A percentile compares a stretch with the other conserved stretches of the same genome.
Conservation (phyloP, 1,140 invertebrate species). For the Drosophila lowei region DNA sequence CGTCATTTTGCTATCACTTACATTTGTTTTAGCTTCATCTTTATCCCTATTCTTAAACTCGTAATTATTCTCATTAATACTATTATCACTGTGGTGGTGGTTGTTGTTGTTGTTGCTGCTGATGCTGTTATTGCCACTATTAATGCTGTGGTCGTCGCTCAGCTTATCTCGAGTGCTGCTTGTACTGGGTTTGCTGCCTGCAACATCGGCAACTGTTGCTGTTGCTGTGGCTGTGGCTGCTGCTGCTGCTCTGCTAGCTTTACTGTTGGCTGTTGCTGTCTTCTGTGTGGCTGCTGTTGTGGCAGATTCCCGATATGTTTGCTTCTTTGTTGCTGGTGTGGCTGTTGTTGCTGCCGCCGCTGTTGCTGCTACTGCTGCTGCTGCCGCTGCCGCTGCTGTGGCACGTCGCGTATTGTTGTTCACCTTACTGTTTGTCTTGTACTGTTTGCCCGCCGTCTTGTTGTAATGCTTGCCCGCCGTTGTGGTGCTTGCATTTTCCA, state of each 20-base stretch:
- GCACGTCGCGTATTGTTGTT: constrained; percentile 65
- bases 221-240: constrained; percentile 30
- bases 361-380: constrained; percentile 38
- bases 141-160: constrained; percentile 38
- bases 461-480: constrained; percentile 67
- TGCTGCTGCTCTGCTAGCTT: constrained; percentile 49
- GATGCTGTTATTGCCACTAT: constrained; percentile 22
- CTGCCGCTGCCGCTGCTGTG: constrained; percentile 53
- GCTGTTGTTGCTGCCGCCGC: constrained; percentile 20
- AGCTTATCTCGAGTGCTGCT: constrained; percentile 44
- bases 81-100: constrained; percentile 79
- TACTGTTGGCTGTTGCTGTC: constrained; percentile 42
- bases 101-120: constrained; percentile 51
- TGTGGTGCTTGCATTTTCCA: constrained; percentile 78
- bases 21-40: constrained; percentile 74
- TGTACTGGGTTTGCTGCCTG: constrained; percentile 55
- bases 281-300: constrained; percentile 44
- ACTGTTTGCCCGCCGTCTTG: constrained; percentile 60
- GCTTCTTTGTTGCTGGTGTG: constrained; percentile 67
- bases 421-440: constrained; percentile 63
- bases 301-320: constrained; percentile 71
- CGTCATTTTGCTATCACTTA: constrained; percentile 81
- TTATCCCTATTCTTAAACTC: constrained; percentile 71
- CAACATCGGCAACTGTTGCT: constrained; percentile 39
- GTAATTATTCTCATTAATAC: constrained; percentile 80